A percentile compares a stretch with the other conserved stretches of the same genome.
Evolutionary conservation across 2,797 vertebrate species (phyloP).

Genomic region (Rhincodon typus): DNA sequence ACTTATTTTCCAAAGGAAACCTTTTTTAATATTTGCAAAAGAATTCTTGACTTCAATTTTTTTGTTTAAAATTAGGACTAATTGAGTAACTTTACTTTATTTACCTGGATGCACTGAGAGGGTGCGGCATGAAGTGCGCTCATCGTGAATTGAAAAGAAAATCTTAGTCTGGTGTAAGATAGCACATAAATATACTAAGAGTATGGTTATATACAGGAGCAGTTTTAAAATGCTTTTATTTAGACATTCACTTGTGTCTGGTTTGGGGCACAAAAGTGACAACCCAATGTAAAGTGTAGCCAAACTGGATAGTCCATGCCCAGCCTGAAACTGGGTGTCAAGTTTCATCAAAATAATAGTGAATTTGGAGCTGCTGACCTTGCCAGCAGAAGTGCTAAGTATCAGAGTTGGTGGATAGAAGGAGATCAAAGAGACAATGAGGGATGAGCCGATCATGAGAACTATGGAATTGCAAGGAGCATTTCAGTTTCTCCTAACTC

Average conservation of each 20-base stretch:
- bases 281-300: no score
- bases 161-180: neutral
- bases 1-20: conserved; percentile 5
- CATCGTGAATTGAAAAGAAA: neutral
- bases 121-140: neutral
- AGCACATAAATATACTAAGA: neutral
- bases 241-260: no score
- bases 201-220: no score
- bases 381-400: no score
- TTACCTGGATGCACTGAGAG: neutral
- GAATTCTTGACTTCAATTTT: neutral
- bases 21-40: neutral
- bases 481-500: neutral
- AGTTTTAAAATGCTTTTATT: no score
- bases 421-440: no score
- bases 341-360: no score
- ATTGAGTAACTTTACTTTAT: neutral
- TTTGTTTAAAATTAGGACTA: neutral
- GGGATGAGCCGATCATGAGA: neutral
- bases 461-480: neutral
- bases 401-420: no score
- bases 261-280: no score
- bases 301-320: no score
- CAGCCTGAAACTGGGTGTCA: no score
- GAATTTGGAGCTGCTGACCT: no score